Evolutionary conservation across 2,113 vertebrate genomes (phyloP), one percentile per base, ranked within the genome.

Genomic region (Ploceus nigricollis): DNA sequence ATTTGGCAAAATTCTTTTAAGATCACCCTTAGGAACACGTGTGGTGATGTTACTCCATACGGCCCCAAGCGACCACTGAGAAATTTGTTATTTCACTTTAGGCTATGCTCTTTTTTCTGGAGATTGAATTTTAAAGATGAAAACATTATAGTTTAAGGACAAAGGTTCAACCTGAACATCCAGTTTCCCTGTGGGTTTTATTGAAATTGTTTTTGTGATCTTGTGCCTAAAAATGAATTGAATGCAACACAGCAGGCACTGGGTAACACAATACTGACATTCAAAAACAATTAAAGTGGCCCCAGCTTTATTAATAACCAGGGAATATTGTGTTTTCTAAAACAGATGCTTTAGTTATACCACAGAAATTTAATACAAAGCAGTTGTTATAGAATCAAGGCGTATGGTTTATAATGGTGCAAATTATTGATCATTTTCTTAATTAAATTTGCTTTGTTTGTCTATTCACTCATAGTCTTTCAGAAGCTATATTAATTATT

Each of bases 231-330:
- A 95, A 95, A 87, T 91, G 91, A 95, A 87, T 77, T 85, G 79
- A 93, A 89, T 93, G 84, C 83, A 95, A 97, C 81, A 69, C 94
- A 96, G 94, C 91, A 96, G 84, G 91, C 91, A 80, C 15, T 90
- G 84, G 42, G 81, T 94, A 95, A 91, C 54, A 90, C 53, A 89
- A 94, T 87, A 75, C 75, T 72, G 82, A 97, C 91, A 91, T 93
- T 87, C 84, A 94, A 91, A 96, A 94, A 85, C 93, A 97, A 96
- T 91, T 94, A 89, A 90, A 95, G 84, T 85, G 94, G 94, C 81
- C 84, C 57, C 84, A 94, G 65, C 23, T 96, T 94, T 96, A 96
- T 96, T 96, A 96, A 93, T 85, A 96, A 75, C 87, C 39, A 77
- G 89, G 93, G 91, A 96, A 93, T 96, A 95, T 76, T 91, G 78